A percentile compares a stretch with the other conserved stretches of the same genome.
Conservation (phyloP, 2,888 invertebrate genomes). For the Atrina japonica region DNA sequence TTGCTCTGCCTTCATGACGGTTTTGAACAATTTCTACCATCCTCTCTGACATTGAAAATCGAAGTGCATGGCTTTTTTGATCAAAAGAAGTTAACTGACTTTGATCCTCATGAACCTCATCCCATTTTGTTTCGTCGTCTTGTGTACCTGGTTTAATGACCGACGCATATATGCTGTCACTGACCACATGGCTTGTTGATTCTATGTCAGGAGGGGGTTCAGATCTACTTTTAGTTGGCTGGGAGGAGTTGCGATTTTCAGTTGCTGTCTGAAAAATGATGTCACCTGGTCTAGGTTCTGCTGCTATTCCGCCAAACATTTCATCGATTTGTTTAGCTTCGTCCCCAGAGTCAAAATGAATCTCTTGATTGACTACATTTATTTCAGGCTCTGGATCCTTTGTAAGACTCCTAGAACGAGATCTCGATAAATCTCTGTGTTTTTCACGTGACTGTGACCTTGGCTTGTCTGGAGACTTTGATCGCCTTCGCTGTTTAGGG, state of each 20-base stretch:
- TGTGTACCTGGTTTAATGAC: constrained; percentile 7
- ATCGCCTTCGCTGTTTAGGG: constrained; percentile 8
- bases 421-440: neutral
- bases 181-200: neutral
- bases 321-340: constrained; percentile 35
- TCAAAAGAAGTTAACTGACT: too few relatives aligned
- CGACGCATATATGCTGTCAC: neutral
- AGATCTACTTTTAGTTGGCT: neutral
- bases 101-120: neutral
- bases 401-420: neutral
- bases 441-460: constrained; percentile 23
- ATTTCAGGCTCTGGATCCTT: neutral
- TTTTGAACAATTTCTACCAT: constrained; percentile 33
- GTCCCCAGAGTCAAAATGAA: constrained; percentile 12
- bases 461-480: constrained; percentile 17
- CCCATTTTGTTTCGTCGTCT: neutral
- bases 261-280: constrained; percentile 12
- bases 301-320: constrained; percentile 30
- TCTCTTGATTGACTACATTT: constrained; percentile 3
- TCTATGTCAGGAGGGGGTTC: neutral
- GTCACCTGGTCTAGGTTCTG: constrained; percentile 30
- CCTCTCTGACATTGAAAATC: constrained; percentile 28
- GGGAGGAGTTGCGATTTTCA: neutral
- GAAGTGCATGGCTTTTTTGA: neutral
- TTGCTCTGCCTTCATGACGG: constrained; percentile 15